A percentile compares a stretch with the other conserved stretches of the same genome.
phyloP scores from a whole-genome alignment of 2,113 vertebrate species.

The Petaurus breviceps region DNA sequence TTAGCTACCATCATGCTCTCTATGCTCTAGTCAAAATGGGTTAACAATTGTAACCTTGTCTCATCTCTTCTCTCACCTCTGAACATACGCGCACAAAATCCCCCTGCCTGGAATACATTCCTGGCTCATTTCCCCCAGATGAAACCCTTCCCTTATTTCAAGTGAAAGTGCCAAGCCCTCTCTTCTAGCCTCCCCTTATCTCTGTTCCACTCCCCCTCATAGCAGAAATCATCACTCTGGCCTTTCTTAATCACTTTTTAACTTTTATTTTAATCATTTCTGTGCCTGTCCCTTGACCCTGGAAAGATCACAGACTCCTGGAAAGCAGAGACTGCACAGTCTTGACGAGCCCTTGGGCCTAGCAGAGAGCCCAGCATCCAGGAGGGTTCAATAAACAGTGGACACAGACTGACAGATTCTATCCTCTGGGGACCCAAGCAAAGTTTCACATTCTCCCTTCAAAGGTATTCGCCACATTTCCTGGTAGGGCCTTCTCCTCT shows the following conservation, averaged over 20 bases:
- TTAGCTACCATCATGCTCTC: not conserved
- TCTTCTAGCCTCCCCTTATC: not conserved
- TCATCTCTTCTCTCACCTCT: not conserved
- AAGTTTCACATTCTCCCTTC: not conserved
- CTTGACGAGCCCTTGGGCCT: not conserved
- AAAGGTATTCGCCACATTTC: slow-evolving; percentile 18
- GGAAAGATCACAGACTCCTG: not conserved
- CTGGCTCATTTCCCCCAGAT: not conserved
- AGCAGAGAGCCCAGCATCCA: not conserved
- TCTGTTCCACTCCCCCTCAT: not conserved
- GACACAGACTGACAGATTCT: slow-evolving; percentile 26
- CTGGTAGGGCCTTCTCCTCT: not conserved
- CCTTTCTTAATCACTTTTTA: not conserved
- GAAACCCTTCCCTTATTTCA: not conserved
- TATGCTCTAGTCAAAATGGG: not conserved
- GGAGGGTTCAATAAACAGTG: not conserved
- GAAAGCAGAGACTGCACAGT: not conserved
- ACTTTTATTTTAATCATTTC: not conserved
- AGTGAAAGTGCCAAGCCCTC: not conserved
- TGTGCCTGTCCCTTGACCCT: not conserved
- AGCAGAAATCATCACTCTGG: not conserved
- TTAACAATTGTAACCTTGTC: not conserved
- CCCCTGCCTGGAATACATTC: not conserved
- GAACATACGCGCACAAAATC: not conserved
- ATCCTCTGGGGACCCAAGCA: not conserved